Base-by-base conservation (phyloP, 2,797 vertebrate species). In the Cirrhinus molitorella region DNA sequence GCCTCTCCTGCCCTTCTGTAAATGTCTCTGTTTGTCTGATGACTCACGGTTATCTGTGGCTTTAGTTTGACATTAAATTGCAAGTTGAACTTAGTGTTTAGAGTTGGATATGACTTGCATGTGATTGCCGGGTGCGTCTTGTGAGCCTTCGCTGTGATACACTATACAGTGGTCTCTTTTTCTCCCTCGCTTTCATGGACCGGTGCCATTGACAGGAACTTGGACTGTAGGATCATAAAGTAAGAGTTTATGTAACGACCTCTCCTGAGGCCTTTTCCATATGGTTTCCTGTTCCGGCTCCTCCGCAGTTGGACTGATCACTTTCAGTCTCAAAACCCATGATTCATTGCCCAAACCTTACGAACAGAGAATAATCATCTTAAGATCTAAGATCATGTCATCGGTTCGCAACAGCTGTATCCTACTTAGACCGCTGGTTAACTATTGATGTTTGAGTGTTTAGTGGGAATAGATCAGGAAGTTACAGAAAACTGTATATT, bases 201-300 rank as follows among this genome's bases (percentile, higher is more conserved):
- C 40, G 91, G 89, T 92, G 90, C 81, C 92, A 91, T 87, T 70
- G 83, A 85, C 89, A 86, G 85, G 90, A 85, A 76, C 75, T 76
- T 59, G 70, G 68, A 76, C 53, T 72, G 23, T 80, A 51, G 72
- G 57, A 67, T 78, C 70, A 77, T 80, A 80, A 80, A 77, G 75
- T 49, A 45, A 61, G 65, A 72, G 71, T 84, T 87, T 82, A 85
- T 85, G 68, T 61, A 81, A 49, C 31, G 4, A 49, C 31, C 76
- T 83, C 83, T 85, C 84, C 65, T 67, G 68, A 61, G 79, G 78
- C 83, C 65, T 70, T 86, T 79, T 57, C 61, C 3, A 31, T 67
- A 71, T 71, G 53, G 53, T 77, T 88, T 88, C 81, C 88, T 81
- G 70, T 83, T 85, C 79, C 78, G 53, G 71, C 71, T 66, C 59